These are phyloP conservation scores for Rhynchonycteris naso DNA, from an alignment of 2,797 vertebrate species.

Conservation along the genomic window DNA sequence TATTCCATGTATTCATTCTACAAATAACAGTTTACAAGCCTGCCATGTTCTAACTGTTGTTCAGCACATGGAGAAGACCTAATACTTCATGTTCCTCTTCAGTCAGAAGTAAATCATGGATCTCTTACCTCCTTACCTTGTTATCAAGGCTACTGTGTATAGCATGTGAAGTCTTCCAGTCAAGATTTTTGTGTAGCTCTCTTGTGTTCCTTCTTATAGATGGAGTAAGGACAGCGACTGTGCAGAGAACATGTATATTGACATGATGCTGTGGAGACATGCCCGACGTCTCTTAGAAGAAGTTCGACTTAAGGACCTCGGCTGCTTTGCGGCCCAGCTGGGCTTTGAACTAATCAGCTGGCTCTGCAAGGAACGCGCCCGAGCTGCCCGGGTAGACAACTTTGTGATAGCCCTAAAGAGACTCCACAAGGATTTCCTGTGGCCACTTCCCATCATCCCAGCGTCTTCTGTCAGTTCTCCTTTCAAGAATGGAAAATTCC, in stretches of 20 bases:
- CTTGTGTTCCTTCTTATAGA: conserved; percentile 72
- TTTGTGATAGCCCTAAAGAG: conserved; percentile 96
- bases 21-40: background rate
- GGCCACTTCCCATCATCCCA: conserved; percentile 96
- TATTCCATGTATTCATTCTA: background rate
- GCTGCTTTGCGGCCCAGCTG: conserved; percentile 96
- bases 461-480: conserved; percentile 93
- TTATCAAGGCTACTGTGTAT: background rate
- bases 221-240: conserved; percentile 92
- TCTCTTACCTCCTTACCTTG: background rate
- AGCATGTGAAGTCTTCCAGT: background rate
- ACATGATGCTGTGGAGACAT: conserved; percentile 99
- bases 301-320: conserved; percentile 95
- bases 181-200: background rate
- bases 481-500: conserved; percentile 95
- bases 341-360: conserved; percentile 98
- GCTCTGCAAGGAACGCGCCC: conserved; percentile 95
- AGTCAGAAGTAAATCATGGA: background rate
- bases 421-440: conserved; percentile 97
- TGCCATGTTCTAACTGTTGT: background rate
- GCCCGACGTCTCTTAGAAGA: conserved; percentile 96
- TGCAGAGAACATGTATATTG: conserved; percentile 98
- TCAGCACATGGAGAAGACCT: background rate
- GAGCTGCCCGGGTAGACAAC: conserved; percentile 95
- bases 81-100: background rate